Evolutionary conservation across 2,888 invertebrate species (phyloP).

Genomic region (Prosopocoilus inquinatus): DNA sequence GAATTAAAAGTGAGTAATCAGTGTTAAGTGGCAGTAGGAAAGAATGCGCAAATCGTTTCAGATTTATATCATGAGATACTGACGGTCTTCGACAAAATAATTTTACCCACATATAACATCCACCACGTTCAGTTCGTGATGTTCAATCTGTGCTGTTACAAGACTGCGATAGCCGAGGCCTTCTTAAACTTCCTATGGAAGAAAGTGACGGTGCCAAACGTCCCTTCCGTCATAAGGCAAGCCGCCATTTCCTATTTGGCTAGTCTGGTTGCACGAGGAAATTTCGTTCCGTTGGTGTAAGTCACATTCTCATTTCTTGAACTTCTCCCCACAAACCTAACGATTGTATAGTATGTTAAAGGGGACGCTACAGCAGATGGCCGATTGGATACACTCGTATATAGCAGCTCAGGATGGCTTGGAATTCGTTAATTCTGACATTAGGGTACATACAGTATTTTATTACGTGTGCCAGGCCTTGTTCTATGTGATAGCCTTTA

Average conservation of each 20-base stretch:
- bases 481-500: conserved; percentile 89
- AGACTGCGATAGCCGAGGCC: conserved; percentile 57
- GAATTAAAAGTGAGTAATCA: conserved; percentile 52
- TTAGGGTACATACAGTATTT: conserved; percentile 81
- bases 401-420: conserved; percentile 65
- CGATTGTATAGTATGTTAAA: conserved; percentile 59
- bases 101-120: conserved; percentile 81
- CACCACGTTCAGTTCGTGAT: conserved; percentile 76
- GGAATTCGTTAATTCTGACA: conserved; percentile 56
- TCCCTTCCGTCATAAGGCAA: conserved; percentile 64
- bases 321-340: not conserved
- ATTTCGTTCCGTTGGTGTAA: conserved; percentile 62
- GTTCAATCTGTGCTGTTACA: conserved; percentile 72
- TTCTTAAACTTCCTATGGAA: conserved; percentile 73
- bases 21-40: too few relatives aligned
- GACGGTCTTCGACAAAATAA: conserved; percentile 72
- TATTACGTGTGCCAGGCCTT: conserved; percentile 89
- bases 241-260: conserved; percentile 72
- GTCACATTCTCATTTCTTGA: conserved; percentile 30
- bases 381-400: conserved; percentile 83
- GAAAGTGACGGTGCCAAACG: conserved; percentile 66
- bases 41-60: conserved; percentile 26
- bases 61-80: conserved; percentile 60
- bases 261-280: conserved; percentile 70
- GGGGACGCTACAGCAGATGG: conserved; percentile 66